Percentiles rank a stretch among this genome's conserved stretches.
Conservation (phyloP, 2,888 invertebrate genomes). For the Agrotis segetum region DNA sequence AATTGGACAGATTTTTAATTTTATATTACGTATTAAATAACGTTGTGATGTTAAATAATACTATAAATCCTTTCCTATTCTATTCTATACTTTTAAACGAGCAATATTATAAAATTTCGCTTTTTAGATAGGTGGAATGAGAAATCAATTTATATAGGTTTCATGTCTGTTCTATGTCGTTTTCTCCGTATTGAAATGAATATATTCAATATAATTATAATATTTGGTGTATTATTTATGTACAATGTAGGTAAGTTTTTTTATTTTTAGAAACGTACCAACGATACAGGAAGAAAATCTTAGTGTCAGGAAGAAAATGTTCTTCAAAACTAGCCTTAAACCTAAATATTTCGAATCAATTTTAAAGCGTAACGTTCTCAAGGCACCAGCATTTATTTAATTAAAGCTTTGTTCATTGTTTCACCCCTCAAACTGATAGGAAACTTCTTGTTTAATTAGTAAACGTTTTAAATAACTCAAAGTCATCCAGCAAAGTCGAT, state of each 20-base stretch:
- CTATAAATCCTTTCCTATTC: too few relatives aligned
- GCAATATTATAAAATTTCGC: too few relatives aligned
- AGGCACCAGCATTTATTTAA: slow-evolving; percentile 81
- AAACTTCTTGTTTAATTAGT: slow-evolving; percentile 75
- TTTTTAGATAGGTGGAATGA: too few relatives aligned
- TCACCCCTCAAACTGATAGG: slow-evolving; percentile 63
- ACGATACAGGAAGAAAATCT: too few relatives aligned
- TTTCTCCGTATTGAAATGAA: too few relatives aligned
- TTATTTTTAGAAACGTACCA: too few relatives aligned
- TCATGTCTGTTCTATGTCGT: too few relatives aligned
- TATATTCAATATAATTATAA: too few relatives aligned
- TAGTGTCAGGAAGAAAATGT: background rate
- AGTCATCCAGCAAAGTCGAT: slow-evolving; percentile 70
- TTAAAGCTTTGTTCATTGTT: slow-evolving; percentile 79
- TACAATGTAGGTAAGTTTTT: too few relatives aligned
- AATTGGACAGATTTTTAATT: background rate
- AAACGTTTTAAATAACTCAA: slow-evolving; percentile 74
- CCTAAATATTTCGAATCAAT: slow-evolving; percentile 74
- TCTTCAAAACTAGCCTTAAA: slow-evolving; percentile 25
- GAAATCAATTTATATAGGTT: too few relatives aligned
- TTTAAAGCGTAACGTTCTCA: slow-evolving; percentile 69
- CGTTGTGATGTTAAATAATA: background rate
- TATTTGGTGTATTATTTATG: too few relatives aligned
- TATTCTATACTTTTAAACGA: too few relatives aligned
- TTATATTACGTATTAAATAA: background rate